Percentiles rank a stretch among this genome's conserved stretches.
Conservation (phyloP, 1,140 invertebrate genomes). For the Mycetomoellerius zeteki region DNA sequence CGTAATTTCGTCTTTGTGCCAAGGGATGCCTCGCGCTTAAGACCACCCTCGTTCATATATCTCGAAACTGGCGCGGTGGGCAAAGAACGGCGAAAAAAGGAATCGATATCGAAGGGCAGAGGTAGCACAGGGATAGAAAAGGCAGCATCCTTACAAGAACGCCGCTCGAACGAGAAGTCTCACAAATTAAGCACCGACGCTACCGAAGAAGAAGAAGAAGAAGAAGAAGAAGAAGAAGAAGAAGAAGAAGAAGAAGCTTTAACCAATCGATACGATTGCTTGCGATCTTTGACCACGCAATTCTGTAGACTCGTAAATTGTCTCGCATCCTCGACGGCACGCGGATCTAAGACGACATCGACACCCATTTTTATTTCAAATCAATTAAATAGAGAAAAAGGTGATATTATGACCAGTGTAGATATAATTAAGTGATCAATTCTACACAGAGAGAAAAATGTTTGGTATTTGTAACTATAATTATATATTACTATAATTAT, state of each 20-base stretch:
- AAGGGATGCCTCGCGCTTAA: conserved; percentile 59
- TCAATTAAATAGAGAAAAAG: conserved; percentile 1
- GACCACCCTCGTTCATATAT: conserved; percentile 62
- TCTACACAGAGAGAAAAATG: no score
- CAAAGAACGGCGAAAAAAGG: conserved; percentile 54
- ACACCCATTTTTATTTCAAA: conserved; percentile 15
- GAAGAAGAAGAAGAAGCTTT: conserved; percentile 21
- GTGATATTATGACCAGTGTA: no score
- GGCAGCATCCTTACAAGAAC: conserved; percentile 36
- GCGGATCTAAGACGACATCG: conserved; percentile 10
- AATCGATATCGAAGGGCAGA: conserved; percentile 50
- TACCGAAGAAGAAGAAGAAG: conserved; percentile 5
- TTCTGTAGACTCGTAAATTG: conserved; percentile 49
- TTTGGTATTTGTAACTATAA: no score
- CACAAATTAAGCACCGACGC: conserved; percentile 62
- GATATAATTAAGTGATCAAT: no score
- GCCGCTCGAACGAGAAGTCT: conserved; percentile 51
- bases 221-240: conserved; percentile 7
- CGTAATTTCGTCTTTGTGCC: conserved; percentile 69
- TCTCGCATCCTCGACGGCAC: conserved; percentile 13
- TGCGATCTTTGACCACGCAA: conserved; percentile 56
- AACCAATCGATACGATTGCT: conserved; percentile 53
- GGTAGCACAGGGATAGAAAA: not conserved
- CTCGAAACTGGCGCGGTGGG: conserved; percentile 59
- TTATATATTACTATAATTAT: no score